Evolutionary conservation across 2,797 vertebrate species (phyloP).

Genomic region (Steatocranus sp.): DNA sequence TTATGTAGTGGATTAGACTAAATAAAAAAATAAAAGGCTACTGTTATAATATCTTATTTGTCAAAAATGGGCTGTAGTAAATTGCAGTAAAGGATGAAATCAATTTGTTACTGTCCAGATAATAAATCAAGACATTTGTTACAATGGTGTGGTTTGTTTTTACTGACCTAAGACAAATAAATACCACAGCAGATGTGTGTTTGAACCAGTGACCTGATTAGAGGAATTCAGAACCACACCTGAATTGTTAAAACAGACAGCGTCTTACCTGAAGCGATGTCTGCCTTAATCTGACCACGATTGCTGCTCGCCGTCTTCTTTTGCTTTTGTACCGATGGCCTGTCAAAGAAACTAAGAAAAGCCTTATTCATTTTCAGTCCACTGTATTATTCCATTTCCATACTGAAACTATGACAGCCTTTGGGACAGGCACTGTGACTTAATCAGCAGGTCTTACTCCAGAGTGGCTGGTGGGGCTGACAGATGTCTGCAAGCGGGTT

Average conservation of each 20-base stretch:
- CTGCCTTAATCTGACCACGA: neutral
- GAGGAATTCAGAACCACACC: neutral
- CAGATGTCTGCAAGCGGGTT: neutral
- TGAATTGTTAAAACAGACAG: neutral
- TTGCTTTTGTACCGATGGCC: conserved; percentile 7
- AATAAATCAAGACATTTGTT: neutral
- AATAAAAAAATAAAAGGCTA: conserved; percentile 41
- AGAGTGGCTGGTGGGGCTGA: conserved; percentile 14
- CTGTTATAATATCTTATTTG: conserved; percentile 27
- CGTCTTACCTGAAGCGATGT: conserved; percentile 39
- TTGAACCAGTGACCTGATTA: neutral
- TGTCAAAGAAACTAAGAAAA: neutral
- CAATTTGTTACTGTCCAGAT: neutral
- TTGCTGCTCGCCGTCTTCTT: conserved; percentile 28
- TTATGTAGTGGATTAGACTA: conserved; percentile 41
- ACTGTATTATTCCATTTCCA: neutral
- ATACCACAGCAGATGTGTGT: neutral
- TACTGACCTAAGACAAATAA: neutral
- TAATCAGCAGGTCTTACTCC: conserved; percentile 33
- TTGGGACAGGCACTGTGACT: neutral
- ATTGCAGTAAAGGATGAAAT: neutral
- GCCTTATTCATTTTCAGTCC: neutral
- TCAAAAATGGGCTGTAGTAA: conserved; percentile 4
- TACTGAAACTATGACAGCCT: neutral
- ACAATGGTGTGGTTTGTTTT: neutral